Conservation (phyloP, 2,888 invertebrate genomes). For the Perithous albicinctus region DNA sequence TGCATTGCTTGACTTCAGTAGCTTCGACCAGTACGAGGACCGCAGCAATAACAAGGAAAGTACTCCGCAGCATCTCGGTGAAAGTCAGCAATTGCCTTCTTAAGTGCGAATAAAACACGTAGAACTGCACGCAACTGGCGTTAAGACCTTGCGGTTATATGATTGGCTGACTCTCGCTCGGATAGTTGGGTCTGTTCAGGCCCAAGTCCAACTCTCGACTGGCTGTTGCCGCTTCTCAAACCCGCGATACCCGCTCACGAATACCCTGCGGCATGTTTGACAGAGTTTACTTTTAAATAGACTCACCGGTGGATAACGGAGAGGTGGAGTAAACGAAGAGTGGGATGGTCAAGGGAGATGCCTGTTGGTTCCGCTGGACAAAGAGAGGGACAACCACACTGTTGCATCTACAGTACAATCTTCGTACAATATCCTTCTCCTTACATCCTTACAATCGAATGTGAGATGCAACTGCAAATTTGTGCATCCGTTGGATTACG, state of each 20-base stretch:
- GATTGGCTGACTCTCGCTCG: slow-evolving; percentile 47
- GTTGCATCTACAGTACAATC: slow-evolving; percentile 4
- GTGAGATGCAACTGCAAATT: background rate
- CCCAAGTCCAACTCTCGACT: slow-evolving; percentile 74
- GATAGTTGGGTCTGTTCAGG: slow-evolving; percentile 69
- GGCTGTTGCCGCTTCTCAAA: slow-evolving; percentile 34
- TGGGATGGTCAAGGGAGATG: background rate
- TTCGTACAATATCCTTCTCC: too few species aligned
- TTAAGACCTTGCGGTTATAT: slow-evolving; percentile 14
- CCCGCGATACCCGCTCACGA: slow-evolving; percentile 29
- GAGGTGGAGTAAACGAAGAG: slow-evolving; percentile 17
- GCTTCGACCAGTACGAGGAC: slow-evolving; percentile 71
- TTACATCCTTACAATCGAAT: background rate
- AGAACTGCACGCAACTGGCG: slow-evolving; percentile 56
- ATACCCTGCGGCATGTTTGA: slow-evolving; percentile 18
- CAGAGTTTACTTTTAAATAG: slow-evolving; percentile 57
- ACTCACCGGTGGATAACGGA: slow-evolving; percentile 12
- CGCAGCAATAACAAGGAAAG: slow-evolving; percentile 75
- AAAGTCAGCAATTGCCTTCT: slow-evolving; percentile 71
- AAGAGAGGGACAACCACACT: background rate
- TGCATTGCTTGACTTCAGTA: slow-evolving; percentile 74
- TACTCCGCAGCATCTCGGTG: slow-evolving; percentile 78
- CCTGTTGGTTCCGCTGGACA: background rate
- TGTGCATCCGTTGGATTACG: background rate
- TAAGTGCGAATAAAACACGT: slow-evolving; percentile 45